Conservation (phyloP, 1,140 invertebrate genomes). For the Brachionus paranguensis region DNA sequence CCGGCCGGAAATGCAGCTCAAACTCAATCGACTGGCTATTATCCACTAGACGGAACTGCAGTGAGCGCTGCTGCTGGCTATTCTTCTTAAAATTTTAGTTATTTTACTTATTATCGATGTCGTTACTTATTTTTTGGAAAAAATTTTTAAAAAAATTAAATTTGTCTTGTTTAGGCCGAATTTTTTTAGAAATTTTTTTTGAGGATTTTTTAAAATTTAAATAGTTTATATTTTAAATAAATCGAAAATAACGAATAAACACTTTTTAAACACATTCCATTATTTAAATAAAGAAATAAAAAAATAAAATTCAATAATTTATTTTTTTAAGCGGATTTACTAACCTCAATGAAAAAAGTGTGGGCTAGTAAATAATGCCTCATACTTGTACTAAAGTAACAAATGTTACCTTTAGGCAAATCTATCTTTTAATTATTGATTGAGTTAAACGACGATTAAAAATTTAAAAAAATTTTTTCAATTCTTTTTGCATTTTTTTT, state of each 20-base stretch:
- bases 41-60: neutral
- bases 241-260: neutral
- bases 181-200: slow-evolving; percentile 35
- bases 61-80: slow-evolving; percentile 1
- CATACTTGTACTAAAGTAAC: too few relatives aligned
- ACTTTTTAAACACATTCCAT: neutral
- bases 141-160: slow-evolving; percentile 25
- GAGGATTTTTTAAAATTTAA: neutral
- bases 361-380: too few relatives aligned
- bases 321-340: too few relatives aligned
- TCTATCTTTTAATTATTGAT: too few relatives aligned
- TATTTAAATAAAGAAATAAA: neutral
- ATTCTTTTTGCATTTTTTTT: too few relatives aligned
- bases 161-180: slow-evolving; percentile 24
- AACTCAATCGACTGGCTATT: slow-evolving; percentile 4
- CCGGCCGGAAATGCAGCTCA: neutral
- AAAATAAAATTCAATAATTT: neutral
- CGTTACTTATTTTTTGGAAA: slow-evolving; percentile 17
- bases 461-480: too few relatives aligned
- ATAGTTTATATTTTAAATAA: slow-evolving; percentile 10
- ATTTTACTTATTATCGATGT: neutral
- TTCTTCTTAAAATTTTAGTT: slow-evolving; percentile 12
- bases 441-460: too few relatives aligned
- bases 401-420: too few relatives aligned
- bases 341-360: too few relatives aligned